Evolutionary conservation across 2,113 vertebrate species (phyloP), one percentile per base, ranked within the genome.

Genomic region (Ictalurus furcatus): DNA sequence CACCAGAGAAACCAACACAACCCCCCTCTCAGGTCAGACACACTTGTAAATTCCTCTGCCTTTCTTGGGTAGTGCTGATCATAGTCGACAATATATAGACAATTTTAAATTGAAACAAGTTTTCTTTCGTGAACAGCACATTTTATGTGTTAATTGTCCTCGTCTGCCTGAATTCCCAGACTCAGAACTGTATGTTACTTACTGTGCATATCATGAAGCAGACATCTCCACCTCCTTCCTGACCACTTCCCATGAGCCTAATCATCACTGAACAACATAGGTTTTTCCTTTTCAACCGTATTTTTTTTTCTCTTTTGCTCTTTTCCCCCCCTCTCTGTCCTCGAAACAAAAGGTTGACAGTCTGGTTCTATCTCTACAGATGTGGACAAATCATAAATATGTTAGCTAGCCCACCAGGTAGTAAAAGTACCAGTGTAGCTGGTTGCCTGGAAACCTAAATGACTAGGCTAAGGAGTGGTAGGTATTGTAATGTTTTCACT

Each of bases 1-100:
- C 93, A 61, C 90, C 92, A 34, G 94, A 92, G 88, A 90, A 87
- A 1, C 58, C 87, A 80, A 69, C 85, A 0, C 90, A 88, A 73
- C 78, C 25, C 78, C 90, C 93, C 69, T 91, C 94, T 2, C 94
- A 96, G 96, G 96, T 96, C 92, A 92, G 92, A 85, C 17, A 25
- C 28, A n/a, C 16, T 89, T 73, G 14, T 30, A 82, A 34, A 87
- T 67, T 69, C 8, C 21, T 67, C 34, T 86, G 11, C 11, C 28
- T 63, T 84, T 84, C n/a, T 84, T 69, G 30, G 44, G 13, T 16
- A 52, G 40, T 89, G 67, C 40, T n/a, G 30, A 59, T 52, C 12
- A 28, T 78, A 28, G 40, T 78, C 4, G 9, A 40, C 23, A 21
- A 21, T 73, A 37, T 73, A 73, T 37, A 73, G 30, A 8, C 12